Base-by-base conservation (phyloP, 2,888 invertebrate genomes). In the Xestia ashworthii region DNA sequence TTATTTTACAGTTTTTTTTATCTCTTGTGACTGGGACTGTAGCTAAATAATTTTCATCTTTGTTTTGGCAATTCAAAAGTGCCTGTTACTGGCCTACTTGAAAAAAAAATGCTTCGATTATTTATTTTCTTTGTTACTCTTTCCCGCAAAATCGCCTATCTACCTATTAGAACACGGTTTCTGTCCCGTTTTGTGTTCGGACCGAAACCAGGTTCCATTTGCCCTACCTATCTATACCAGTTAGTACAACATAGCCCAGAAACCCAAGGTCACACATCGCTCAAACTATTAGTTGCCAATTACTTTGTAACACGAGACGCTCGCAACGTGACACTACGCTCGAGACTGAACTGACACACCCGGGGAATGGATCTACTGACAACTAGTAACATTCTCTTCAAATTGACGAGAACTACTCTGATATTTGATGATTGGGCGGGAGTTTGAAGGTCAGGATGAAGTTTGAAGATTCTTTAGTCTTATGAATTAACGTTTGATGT, bases 221-320 rank as follows among this genome's bases (percentile, higher is more conserved):
- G 44, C 9, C 44, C 44, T 44, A 44, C 44, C 44, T 44, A 44
- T 44, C 44, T 11, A 58, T 32, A 58, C 58, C 25, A 16, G 58
- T 58, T 25, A 60, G 16, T 46, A 55, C 19, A 4, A 44, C n/a
- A 25, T 12, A 25, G n/a, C 25, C 50, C 14, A 80, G 8, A n/a
- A 41, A 25, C 3, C 19, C 11, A 46, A n/a, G 25, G 62, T 19
- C 68, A 64, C 79, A 58, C 69, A 71, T 65, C 44, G 38, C 71
- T 65, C 77, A 46, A 84, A 69, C 71, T 65, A 70, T 80, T 78
- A 71, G 67, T 78, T 74, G 58, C 65, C 83, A 83, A 83, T 83
- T 78, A 84, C 60, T 81, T 74, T 48, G 46, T 50, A 78, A 84
- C 69, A 78, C 41, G 81, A 82, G 16, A 73, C 80, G 38, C 0